Base-by-base conservation (phyloP, 2,888 invertebrate species). In the Sarcophaga carnaria region DNA sequence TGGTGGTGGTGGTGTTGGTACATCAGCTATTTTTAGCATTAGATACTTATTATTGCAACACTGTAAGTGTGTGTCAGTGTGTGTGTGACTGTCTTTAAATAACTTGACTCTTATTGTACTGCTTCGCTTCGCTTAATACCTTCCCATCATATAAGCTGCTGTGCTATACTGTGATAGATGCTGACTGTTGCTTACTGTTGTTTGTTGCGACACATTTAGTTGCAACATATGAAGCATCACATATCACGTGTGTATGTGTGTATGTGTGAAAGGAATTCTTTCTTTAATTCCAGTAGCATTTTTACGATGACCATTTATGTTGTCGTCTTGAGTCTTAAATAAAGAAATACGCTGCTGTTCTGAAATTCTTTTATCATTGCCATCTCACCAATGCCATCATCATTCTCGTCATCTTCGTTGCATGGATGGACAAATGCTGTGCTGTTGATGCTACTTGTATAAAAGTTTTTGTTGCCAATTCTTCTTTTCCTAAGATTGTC, bases 241-340 rank as follows among this genome's bases (percentile, higher is more conserved):
- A 67, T 67, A 37, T 67, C 37, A 45, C 4, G 1, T 22, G 22
- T 22, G 22, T 22, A 22, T 22, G 22, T 10, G 70, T 17, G 4
- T 11, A 0, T n/a, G 67, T 62, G 17, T 37, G 54, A 25, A 75
- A 14, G 54, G 62, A 74, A 77, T 81, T 78, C 75, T 59, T 80
- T 83, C 62, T 84, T 87, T 81, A 87, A 87, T 87, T 84, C 87
- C 87, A 87, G 87, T 87, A 87, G 87, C 87, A 84, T 87, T 87
- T 37, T 84, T 81, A 84, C 70, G 83, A 81, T 87, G 81, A 84
- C 87, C 87, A 84, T 87, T 87, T 87, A 84, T 75, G 83, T 71
- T 81, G 87, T 81, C 87, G 76, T 81, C 60, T 47, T 64, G 60
- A 77, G 62, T 59, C 71, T 20, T 71, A 54, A 54, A 54, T 12